phyloP scores from a whole-genome alignment of 64 coral and sea anemone species.

The Pachyseris speciosa region DNA sequence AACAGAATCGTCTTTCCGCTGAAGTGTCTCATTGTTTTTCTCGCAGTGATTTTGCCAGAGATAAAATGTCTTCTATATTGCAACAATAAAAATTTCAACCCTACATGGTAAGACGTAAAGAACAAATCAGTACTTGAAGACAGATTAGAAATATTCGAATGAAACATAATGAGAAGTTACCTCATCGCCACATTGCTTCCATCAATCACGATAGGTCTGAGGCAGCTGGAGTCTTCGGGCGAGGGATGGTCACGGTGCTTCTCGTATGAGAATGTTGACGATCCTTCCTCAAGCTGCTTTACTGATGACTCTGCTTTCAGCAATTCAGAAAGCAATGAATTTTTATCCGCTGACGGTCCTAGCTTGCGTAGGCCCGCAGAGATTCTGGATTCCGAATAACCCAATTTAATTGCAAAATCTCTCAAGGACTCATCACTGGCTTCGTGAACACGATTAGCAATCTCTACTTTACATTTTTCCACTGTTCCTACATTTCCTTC shows the following conservation, averaged over 20 bases:
- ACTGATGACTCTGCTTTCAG: constrained; percentile 81
- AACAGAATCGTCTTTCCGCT: not conserved
- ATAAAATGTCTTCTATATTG: constrained; percentile 2
- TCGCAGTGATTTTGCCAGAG: constrained; percentile 10
- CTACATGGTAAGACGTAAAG: no score
- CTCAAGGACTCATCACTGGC: constrained; percentile 39
- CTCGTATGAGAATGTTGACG: constrained; percentile 35
- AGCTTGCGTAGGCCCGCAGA: constrained; percentile 72
- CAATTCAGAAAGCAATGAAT: constrained; percentile 76
- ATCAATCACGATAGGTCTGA: constrained; percentile 89
- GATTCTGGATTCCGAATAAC: constrained; percentile 72
- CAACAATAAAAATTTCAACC: constrained; percentile 11
- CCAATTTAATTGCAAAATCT: constrained; percentile 79
- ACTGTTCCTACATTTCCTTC: not conserved
- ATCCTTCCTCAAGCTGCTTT: constrained; percentile 89
- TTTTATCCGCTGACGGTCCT: constrained; percentile 82
- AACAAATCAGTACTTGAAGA: not conserved
- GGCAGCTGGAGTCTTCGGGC: constrained; percentile 45
- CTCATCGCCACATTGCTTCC: constrained; percentile 97
- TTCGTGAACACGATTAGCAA: no score
- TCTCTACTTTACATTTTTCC: no score
- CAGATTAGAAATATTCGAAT: not conserved
- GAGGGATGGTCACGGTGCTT: constrained; percentile 21
- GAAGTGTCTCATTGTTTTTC: constrained; percentile 40
- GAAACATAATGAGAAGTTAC: constrained; percentile 1